Percentiles rank a stretch among this genome's conserved stretches.
phyloP scores from a whole-genome alignment of 2,113 vertebrate genomes.

The Pachycephala philippinensis region DNA sequence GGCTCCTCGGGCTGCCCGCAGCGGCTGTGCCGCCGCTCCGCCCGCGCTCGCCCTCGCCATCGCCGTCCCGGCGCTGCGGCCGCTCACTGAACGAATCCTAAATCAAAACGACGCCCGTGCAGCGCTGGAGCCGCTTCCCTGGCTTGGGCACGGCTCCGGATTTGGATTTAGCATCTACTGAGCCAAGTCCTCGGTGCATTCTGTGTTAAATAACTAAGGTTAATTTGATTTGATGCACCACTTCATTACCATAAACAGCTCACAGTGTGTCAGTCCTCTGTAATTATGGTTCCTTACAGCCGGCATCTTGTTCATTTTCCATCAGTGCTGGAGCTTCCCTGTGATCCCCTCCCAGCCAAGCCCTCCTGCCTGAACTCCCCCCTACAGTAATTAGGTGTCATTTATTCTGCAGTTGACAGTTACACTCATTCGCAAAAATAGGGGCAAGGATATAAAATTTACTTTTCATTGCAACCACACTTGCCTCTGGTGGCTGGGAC shows the following conservation, averaged over 20 bases:
- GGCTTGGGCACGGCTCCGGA: background rate
- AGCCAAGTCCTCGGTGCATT: slow-evolving; percentile 25
- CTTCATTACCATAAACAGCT: slow-evolving; percentile 71
- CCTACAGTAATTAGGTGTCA: background rate
- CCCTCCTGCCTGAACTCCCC: slow-evolving; percentile 17
- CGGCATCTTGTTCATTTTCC: slow-evolving; percentile 6
- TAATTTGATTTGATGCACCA: slow-evolving; percentile 70
- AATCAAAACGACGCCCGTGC: background rate
- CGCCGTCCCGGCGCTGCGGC: background rate
- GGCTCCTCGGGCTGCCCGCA: background rate
- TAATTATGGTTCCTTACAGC: slow-evolving; percentile 53
- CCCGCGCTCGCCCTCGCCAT: background rate
- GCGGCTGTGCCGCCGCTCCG: background rate
- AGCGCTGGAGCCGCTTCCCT: background rate
- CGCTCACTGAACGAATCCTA: fast-evolving
- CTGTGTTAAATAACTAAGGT: slow-evolving; percentile 59
- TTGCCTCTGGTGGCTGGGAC: background rate
- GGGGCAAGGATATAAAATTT: background rate
- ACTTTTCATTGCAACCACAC: background rate
- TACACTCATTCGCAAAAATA: background rate
- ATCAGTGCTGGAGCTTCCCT: background rate
- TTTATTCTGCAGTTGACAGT: background rate
- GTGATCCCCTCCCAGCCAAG: background rate
- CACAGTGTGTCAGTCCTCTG: slow-evolving; percentile 55
- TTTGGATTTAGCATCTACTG: background rate